A percentile compares a stretch with the other conserved stretches of the same genome.
Conservation (phyloP, 1,140 invertebrate genomes). For the Nilaparvata lugens region DNA sequence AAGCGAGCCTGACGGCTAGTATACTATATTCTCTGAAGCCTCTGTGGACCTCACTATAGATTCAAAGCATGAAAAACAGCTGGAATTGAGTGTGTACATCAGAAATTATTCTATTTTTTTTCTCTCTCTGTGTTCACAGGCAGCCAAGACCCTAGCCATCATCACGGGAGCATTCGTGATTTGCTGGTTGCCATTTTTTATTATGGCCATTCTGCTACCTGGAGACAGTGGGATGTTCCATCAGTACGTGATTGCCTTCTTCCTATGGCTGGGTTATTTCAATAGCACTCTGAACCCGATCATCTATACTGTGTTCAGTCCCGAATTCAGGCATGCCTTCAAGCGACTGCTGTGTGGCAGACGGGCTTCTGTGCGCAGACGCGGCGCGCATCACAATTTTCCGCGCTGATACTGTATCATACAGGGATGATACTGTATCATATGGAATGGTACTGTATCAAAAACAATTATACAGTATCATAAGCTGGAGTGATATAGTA, state of each 20-base stretch:
- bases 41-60: too few relatives aligned
- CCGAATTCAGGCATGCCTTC: conserved; percentile 89
- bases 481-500: too few relatives aligned
- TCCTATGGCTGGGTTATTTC: conserved; percentile 86
- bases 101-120: background rate
- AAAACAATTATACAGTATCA: too few relatives aligned
- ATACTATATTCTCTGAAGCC: too few relatives aligned
- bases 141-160: conserved; percentile 83
- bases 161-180: conserved; percentile 83
- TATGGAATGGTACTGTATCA: too few relatives aligned
- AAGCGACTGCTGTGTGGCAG: conserved; percentile 77
- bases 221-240: conserved; percentile 50
- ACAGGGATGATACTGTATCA: too few relatives aligned
- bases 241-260: conserved; percentile 66
- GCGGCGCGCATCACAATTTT: conserved; percentile 17
- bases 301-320: conserved; percentile 91
- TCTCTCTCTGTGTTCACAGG: conserved; percentile 38
- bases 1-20: too few relatives aligned
- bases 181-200: conserved; percentile 85
- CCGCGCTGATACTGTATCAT: conserved; percentile 10
- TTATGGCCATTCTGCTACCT: conserved; percentile 75
- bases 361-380: conserved; percentile 13
- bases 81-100: background rate
- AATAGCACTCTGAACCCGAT: conserved; percentile 92
- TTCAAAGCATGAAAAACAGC: too few relatives aligned